phyloP scores from a whole-genome alignment of 1,140 invertebrate genomes.

The Brachionus plicatilis region DNA sequence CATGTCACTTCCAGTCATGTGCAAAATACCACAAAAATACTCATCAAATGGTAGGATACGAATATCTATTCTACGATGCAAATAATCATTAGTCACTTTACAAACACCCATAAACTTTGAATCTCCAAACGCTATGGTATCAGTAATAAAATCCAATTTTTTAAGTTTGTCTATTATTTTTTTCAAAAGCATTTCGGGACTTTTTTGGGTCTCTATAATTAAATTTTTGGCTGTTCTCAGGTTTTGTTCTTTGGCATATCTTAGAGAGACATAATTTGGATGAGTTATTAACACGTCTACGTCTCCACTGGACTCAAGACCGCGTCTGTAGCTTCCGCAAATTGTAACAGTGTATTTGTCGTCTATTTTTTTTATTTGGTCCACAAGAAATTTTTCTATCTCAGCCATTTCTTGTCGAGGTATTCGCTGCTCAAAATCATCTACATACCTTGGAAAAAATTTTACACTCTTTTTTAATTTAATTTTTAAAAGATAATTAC shows the following conservation, averaged over 20 bases:
- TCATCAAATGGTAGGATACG: conserved; percentile 11
- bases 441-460: conserved; percentile 53
- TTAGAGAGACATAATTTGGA: conserved; percentile 59
- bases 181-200: conserved; percentile 56
- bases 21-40: conserved; percentile 9
- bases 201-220: background rate
- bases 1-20: conserved; percentile 19
- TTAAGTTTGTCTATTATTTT: conserved; percentile 62
- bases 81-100: conserved; percentile 5
- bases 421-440: conserved; percentile 59
- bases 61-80: background rate
- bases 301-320: conserved; percentile 67
- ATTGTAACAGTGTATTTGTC: conserved; percentile 63
- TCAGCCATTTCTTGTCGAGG: conserved; percentile 56
- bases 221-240: conserved; percentile 46
- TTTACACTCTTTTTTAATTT: background rate
- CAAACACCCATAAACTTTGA: conserved; percentile 61
- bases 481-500: conserved; percentile 55
- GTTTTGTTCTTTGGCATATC: conserved; percentile 48
- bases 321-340: conserved; percentile 66
- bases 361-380: conserved; percentile 54
- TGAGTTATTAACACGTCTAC: conserved; percentile 71
- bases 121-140: conserved; percentile 67
- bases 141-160: conserved; percentile 63
- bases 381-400: conserved; percentile 42